Conservation (phyloP, 2,113 vertebrate genomes). For the Dicerorhinus sumatrensis region DNA sequence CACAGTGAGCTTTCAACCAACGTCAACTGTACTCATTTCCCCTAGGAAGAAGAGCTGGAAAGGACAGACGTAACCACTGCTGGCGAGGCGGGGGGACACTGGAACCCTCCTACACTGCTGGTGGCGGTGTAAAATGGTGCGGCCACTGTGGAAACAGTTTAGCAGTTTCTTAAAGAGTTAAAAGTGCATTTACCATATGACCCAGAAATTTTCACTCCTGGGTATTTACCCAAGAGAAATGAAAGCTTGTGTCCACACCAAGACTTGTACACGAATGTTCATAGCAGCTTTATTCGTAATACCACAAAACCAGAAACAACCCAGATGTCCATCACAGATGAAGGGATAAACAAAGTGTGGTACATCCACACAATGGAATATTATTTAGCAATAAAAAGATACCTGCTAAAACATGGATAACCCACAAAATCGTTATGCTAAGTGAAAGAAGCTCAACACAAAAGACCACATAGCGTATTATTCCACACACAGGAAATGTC, state of each 20-base stretch:
- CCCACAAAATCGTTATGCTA: not conserved
- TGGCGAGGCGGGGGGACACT: not conserved
- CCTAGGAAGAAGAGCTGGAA: not conserved
- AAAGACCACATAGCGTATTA: not conserved
- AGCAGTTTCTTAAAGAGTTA: not conserved
- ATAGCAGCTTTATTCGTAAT: not conserved
- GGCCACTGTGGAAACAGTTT: not conserved
- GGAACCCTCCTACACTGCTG: not conserved
- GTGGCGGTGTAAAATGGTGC: not conserved
- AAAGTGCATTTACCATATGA: not conserved
- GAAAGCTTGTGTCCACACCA: not conserved
- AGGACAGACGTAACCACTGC: not conserved
- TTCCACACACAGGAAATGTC: not conserved
- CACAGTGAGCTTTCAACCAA: not conserved
- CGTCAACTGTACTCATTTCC: not conserved
- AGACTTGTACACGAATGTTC: not conserved
- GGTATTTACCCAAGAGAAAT: not conserved
- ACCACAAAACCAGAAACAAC: not conserved
- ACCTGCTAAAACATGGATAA: rapidly evolving
- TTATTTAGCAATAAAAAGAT: not conserved
- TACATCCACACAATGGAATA: not conserved
- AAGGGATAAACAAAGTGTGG: not conserved
- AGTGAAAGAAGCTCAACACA: not conserved
- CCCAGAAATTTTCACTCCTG: not conserved
- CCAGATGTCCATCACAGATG: too few relatives aligned